Evolutionary conservation across 2,113 vertebrate species (phyloP), one percentile per base, ranked within the genome.

Genomic region (Nothoprocta pentlandii): DNA sequence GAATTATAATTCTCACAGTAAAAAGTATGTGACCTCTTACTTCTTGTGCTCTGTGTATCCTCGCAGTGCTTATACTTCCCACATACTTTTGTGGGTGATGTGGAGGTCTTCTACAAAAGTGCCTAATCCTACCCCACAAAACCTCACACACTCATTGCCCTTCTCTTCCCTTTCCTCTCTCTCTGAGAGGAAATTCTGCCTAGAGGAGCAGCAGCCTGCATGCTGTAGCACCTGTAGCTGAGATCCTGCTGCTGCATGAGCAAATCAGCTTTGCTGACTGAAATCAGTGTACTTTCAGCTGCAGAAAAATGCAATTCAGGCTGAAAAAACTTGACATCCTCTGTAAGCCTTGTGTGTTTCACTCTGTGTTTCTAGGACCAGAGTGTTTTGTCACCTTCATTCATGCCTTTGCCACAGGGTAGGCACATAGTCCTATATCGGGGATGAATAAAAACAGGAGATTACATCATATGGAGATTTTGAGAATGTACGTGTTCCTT

Each of bases 281-380:
- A 36, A 75, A 64, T 9, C 15, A 36, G 6, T 30, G 36, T 5
- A 11, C n/a, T 39, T 84, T 46, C 11, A 84, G 9, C 16, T 66
- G 46, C 13, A 36, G 53, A 89, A 28, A 28, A 41, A 46, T 56
- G 13, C 41, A 74, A n/a, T 36, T 42, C 36, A 67, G 15, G 3
- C 19, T 54, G 16, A 20, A 86, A 86, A 84, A 84, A 66, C 22
- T 4, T 28, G 46, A 69, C 9, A 26, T 63, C 11, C n/a, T 59
- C 20, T 46, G 0, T 14, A 59, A 46, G 2, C 12, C 4, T 3
- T 2, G 42, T 10, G 3, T 73, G 26, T 59, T 42, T 78, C 0
- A 0, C 12, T 79, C 39, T 68, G n/a, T 9, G 14, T 1, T 75
- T 87, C 36, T 34, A 28, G 68, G 56, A 64, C 16, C 16, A 20